Base-by-base conservation (phyloP, 2,113 vertebrate genomes). In the Vicugna pacos region DNA sequence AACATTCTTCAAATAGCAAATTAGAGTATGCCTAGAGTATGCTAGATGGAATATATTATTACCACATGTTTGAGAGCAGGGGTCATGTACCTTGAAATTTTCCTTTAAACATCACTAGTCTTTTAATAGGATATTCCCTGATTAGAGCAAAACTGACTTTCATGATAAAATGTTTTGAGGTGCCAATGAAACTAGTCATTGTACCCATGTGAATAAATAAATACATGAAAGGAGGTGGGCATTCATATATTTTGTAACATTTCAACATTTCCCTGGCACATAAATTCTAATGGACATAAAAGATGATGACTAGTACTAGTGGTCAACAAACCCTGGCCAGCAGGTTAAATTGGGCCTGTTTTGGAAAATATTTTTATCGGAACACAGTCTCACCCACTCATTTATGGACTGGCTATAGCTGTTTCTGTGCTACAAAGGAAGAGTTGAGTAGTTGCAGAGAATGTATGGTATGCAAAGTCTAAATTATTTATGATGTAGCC, bases 111-210 rank as follows among this genome's bases (percentile, higher is more conserved):
- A 97, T 85, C 35, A 75, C 1, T 79, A 22, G 38, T 42, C 30
- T 96, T 96, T 96, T 62, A 89, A 52, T 69, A 95, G 76, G 65
- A 72, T 85, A 9, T 26, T 91, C 52, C 22, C 46, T 97, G 42
- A 20, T 92, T 24, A 96, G 16, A 52, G 32, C 60, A 80, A 89
- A 77, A 94, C 28, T 89, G 8, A 70, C 10, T 89, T 76, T n/a
- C 60, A 82, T 81, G 69, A 83, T 64, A 62, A 1, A 5, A 70
- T 67, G 38, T 60, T 97, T 73, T 77, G 16, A 95, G 54, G 79
- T 13, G 91, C 54, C 69, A 94, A 69, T 4, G 13, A 92, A 79
- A 89, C 20, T 67, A 22, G 28, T 77, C 30, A 62, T 2, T 70
- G 9, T 76, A 91, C n/a, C 84, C 17, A 76, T 2, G 75, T 30